Evolutionary conservation across 2,797 vertebrate genomes (phyloP), one percentile per base, ranked within the genome.

Genomic region (Garrulus glandarius): DNA sequence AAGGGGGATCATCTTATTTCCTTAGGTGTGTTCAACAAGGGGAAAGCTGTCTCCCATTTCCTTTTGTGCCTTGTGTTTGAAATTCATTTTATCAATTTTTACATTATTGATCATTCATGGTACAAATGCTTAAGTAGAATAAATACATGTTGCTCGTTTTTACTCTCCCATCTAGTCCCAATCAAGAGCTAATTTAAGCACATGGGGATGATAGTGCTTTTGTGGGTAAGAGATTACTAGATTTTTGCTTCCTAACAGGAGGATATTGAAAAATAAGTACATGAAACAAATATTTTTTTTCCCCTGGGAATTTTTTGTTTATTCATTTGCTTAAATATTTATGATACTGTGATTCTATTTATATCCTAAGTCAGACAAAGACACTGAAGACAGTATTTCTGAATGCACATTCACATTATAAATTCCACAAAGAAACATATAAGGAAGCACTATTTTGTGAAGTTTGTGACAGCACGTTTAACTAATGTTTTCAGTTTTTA

Each of bases 261-360:
- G 49, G 22, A 4, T 87, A 47, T n/a, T 93, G 59, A 92, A 56
- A 86, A 88, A 49, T 64, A 94, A 84, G 16, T 80, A 43, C 27
- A 13, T 57, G n/a, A 94, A 94, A 84, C 7, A 52, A 84, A 36
- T 69, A 17, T 12, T 27, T 47, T 29, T 59, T n/a, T n/a, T 4
- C 13, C 13, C 13, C 13, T 9, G 49, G 34, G 56, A 74, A 63
- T 59, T 65, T 71, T 87, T 93, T 36, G 34, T 57, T 71, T 78
- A 91, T 87, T 93, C 16, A 55, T 92, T 94, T 93, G 24, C 55
- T 75, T 88, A 77, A 78, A 80, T 92, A 86, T 57, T 93, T 89
- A 71, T 86, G 34, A 39, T 61, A 64, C 8, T 90, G 41, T 74
- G 65, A 18, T 81, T 84, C 53, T 84, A 1, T 86, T 93, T 81